Evolutionary conservation across 1,140 invertebrate genomes (phyloP).

Genomic region (Mactra quadrangularis): DNA sequence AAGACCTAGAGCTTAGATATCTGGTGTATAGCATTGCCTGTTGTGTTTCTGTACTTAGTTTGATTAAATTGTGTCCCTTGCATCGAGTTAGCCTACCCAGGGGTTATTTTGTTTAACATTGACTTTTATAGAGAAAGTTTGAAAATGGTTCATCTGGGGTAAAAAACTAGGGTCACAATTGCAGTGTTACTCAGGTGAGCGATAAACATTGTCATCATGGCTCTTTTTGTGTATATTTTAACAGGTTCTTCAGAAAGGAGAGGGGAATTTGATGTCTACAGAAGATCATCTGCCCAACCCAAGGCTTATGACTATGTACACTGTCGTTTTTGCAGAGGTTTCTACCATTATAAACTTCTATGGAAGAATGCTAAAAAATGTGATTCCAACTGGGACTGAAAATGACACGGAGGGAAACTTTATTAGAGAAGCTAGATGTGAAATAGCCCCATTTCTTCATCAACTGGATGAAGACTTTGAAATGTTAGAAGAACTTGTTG

Average conservation of each 20-base stretch:
- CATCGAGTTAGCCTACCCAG: too few species aligned
- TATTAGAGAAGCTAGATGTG: constrained; percentile 23
- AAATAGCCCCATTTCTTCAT: not conserved
- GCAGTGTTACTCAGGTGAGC: too few species aligned
- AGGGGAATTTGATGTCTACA: constrained; percentile 16
- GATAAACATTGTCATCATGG: too few species aligned
- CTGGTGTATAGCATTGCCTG: too few species aligned
- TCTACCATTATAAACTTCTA: not conserved
- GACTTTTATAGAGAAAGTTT: too few species aligned
- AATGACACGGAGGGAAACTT: constrained; percentile 1
- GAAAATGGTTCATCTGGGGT: too few species aligned
- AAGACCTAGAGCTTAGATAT: too few species aligned
- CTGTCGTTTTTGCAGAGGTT: constrained; percentile 37
- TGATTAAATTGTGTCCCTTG: too few species aligned
- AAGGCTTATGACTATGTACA: constrained; percentile 22
- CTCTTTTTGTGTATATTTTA: too few species aligned
- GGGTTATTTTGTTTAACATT: too few species aligned
- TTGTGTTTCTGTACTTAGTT: too few species aligned
- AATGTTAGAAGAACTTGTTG: not conserved
- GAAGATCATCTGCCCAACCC: not conserved
- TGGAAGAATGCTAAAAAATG: constrained; percentile 24
- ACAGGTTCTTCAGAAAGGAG: constrained; percentile 31
- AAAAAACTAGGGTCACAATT: too few species aligned
- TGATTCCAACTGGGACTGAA: not conserved
- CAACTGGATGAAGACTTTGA: not conserved